A percentile compares a stretch with the other conserved stretches of the same genome.
These are phyloP conservation scores for Pseudococcus viburni DNA, from an alignment of 2,888 invertebrate species.

Conservation along the genomic window DNA sequence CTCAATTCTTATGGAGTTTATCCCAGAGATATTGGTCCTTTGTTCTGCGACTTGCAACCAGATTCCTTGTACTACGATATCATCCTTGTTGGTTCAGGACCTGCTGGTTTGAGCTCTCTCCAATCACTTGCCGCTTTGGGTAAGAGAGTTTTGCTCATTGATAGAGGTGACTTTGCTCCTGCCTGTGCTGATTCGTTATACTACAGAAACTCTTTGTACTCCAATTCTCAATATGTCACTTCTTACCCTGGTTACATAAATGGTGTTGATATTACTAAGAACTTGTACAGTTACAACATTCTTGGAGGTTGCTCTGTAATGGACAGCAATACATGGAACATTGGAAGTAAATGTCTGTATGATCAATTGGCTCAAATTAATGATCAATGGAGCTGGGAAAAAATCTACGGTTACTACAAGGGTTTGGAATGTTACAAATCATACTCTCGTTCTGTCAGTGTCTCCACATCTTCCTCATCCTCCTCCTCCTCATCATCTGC, in stretches of 20 bases:
- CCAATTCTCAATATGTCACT: not conserved
- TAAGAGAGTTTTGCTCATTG: not conserved
- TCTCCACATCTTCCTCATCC: not conserved
- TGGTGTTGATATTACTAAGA: not conserved
- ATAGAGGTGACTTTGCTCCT: slow-evolving; percentile 17
- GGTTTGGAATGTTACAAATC: slow-evolving; percentile 15
- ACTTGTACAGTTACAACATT: slow-evolving; percentile 1
- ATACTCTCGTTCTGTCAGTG: not conserved
- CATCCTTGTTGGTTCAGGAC: not conserved
- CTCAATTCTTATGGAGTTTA: slow-evolving; percentile 31
- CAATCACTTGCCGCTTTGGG: not conserved
- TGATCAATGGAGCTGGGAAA: not conserved
- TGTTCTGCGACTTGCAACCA: not conserved
- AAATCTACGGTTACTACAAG: not conserved
- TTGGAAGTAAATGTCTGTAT: not conserved
- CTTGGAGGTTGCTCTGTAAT: not conserved
- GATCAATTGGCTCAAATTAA: slow-evolving; percentile 23
- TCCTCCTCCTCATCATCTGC: not conserved
- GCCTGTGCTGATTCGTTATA: not conserved
- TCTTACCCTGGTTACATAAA: not conserved
- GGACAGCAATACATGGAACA: slow-evolving; percentile 21
- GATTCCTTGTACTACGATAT: slow-evolving; percentile 3
- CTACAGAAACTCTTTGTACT: slow-evolving; percentile 14
- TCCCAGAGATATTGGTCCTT: not conserved
- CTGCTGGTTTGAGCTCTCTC: not conserved